Evolutionary conservation across 2,888 invertebrate genomes (phyloP), one percentile per base, ranked within the genome.

Genomic region (Drosophila mettleri): DNA sequence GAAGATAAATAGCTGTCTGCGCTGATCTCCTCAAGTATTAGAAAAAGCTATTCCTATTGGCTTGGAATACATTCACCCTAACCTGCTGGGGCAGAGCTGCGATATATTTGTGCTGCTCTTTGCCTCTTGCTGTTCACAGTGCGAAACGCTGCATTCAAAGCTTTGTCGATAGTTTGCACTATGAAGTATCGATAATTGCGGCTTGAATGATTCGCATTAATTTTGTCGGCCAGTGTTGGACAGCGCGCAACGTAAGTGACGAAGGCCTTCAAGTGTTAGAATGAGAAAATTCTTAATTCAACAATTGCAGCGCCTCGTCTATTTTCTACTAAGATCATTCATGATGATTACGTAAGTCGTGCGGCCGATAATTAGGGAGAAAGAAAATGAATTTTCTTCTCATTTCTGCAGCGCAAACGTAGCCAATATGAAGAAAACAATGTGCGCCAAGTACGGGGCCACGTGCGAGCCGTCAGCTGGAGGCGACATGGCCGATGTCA

Each of bases 381-480:
- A 0, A 8, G 7, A 6, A n/a, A 34, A 8, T 1, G 2, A 0
- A 10, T 12, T 45, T 45, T 14, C 8, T 7, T 43, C 27, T 6
- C 3, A 20, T 31, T 8, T 20, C 1, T 20, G 48, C 14, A 52
- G 51, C 14, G 10, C 9, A n/a, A 3, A 3, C 9, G 3, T 27
- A 10, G 20, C 12, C 24, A 24, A 29, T 7, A 24, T 18, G 0
- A 51, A 39, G 18, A 8, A 38, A 0, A 12, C 14, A 6, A 31
- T 14, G 0, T 24, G 16, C 14, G 22, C 16, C 31, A 4, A 39
- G 6, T 24, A 18, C 14, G 1, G n/a, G 36, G n/a, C 16, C 16
- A 2, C 12, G 2, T n/a, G 3, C 3, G 2, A 22, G 10, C 0
- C 3, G 3, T 3, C 22, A 18, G 12, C 5, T 9, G 12, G 0